Conservation (phyloP, 1,140 invertebrate species). For the Tetramorium alpestre region DNA sequence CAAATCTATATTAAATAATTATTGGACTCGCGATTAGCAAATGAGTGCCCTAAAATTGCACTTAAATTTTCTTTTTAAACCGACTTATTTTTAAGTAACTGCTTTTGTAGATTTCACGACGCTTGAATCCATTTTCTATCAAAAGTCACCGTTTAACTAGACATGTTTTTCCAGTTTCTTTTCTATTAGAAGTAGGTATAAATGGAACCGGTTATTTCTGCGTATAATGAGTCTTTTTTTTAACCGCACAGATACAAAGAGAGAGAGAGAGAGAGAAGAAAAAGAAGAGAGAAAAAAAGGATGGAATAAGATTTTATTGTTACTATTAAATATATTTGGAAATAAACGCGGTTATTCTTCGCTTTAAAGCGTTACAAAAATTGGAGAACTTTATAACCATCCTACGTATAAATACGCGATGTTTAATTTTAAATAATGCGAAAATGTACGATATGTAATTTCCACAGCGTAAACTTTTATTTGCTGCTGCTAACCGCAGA, state of each 20-base stretch:
- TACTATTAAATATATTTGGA: slow-evolving; percentile 22
- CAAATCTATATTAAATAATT: slow-evolving; percentile 37
- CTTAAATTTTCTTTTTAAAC: not conserved
- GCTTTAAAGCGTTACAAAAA: not conserved
- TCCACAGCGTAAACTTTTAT: slow-evolving; percentile 49
- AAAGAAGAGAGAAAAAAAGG: too few species aligned
- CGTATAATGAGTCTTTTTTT: slow-evolving; percentile 32
- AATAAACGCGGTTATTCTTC: slow-evolving; percentile 1
- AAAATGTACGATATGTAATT: slow-evolving; percentile 50
- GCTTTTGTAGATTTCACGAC: not conserved
- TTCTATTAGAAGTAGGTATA: slow-evolving; percentile 31
- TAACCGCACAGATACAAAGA: not conserved
- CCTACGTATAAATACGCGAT: slow-evolving; percentile 28
- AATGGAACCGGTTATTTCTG: slow-evolving; percentile 38
- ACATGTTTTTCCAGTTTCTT: slow-evolving; percentile 22
- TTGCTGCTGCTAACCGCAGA: slow-evolving; percentile 33
- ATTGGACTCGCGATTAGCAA: slow-evolving; percentile 10
- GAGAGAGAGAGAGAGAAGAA: too few species aligned
- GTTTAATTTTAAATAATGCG: slow-evolving; percentile 56
- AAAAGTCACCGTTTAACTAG: slow-evolving; percentile 28
- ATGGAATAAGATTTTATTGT: slow-evolving; percentile 6
- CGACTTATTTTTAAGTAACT: not conserved
- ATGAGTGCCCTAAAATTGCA: not conserved
- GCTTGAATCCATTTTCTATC: not conserved
- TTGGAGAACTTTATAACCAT: slow-evolving; percentile 32